Percentiles rank a stretch among this genome's conserved stretches.
Evolutionary conservation across 2,113 vertebrate species (phyloP).

Genomic region (Erpornis zantholeuca): DNA sequence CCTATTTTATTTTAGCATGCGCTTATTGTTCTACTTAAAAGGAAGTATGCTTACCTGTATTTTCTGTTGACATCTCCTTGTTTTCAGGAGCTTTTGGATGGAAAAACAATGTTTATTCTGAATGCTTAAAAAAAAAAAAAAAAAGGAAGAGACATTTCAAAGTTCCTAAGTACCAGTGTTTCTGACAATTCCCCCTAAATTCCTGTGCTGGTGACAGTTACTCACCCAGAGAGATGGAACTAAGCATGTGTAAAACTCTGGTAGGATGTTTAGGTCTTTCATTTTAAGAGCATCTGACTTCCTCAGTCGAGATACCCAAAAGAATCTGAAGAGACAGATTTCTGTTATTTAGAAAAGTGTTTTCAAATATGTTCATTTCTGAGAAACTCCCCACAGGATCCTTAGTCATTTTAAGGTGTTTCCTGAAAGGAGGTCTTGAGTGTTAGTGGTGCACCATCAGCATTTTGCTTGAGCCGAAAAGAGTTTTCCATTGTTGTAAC

Average conservation of each 20-base stretch:
- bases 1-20: not conserved
- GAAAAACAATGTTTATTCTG: not conserved
- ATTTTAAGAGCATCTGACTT: not conserved
- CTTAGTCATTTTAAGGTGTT: not conserved
- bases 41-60: not conserved
- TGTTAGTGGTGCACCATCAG: not conserved
- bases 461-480: not conserved
- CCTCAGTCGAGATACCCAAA: not conserved
- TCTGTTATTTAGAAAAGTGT: not conserved
- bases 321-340: not conserved
- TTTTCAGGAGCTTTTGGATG: conserved; percentile 6
- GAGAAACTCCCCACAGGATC: not conserved
- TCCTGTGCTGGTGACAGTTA: not conserved
- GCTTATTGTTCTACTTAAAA: not conserved
- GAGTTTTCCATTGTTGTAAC: not conserved
- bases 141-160: not conserved
- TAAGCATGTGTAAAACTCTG: not conserved
- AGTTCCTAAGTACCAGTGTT: not conserved
- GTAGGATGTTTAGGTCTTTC: not conserved
- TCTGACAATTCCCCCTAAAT: not conserved
- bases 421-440: not conserved
- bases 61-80: not conserved
- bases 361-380: not conserved
- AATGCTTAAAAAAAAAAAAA: not conserved
- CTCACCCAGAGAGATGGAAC: not conserved